Evolutionary conservation across 2,113 vertebrate species (phyloP), one percentile per base, ranked within the genome.

Genomic region (Rhynchomys soricoides): DNA sequence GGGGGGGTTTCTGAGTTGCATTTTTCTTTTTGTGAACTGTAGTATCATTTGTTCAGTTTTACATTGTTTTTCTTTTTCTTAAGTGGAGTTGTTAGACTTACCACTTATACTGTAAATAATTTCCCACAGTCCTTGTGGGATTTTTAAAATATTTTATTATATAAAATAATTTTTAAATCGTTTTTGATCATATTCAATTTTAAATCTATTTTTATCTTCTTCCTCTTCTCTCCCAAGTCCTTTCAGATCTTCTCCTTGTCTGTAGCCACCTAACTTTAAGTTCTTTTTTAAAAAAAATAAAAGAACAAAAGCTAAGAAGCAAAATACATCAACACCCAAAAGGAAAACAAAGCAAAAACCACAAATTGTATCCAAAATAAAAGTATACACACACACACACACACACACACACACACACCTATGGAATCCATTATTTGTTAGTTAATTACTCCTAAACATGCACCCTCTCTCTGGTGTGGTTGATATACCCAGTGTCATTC

Each of bases 11-110:
- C 81, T 82, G 19, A n/a, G 9, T 31, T 94, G 83, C 26, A 31
- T 66, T 78, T 90, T 82, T 16, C n/a, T 95, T 83, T 86, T 45
- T 73, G n/a, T 73, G 17, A 96, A 34, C 71, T 86, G 40, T 79
- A 34, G 64, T 95, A 55, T 19, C 37, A 64, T 75, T 87, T 92
- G 75, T 4, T 34, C 75, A 71, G 5, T 88, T 92, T 71, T 59
- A 48, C n/a, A 48, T 40, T 73, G 37, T 70, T 92, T 92, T 91
- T 34, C 34, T 86, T 89, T 79, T 34, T 86, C 82, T 59, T 19
- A 17, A 83, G 31, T 9, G 75, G 43, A 91, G n/a, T 71, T 82
- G 40, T 68, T 68, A 52, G 26, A 83, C 24, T 17, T 66, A 52
- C 57, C 24, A 43, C 48, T 62, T 1, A 77, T 1, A 59, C 70